Evolutionary conservation across 2,797 vertebrate genomes (phyloP), one percentile per base, ranked within the genome.

Genomic region (Varecia variegata): DNA sequence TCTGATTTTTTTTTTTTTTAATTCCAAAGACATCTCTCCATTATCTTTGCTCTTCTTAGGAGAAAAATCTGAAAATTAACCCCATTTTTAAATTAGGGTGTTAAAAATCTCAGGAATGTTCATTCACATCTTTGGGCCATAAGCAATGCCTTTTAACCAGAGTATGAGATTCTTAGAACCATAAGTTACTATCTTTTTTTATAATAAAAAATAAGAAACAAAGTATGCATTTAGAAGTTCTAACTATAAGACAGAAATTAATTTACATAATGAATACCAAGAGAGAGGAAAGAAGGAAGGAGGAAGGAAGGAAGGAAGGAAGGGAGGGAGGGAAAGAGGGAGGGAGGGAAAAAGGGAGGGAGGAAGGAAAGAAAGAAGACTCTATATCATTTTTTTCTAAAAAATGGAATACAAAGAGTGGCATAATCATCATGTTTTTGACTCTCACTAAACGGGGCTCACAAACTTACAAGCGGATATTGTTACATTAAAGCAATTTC

Each of bases 191-290:
- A 97, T 97, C 62, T 97, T 2, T 80, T 80, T 87, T 74, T 35
- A 76, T n/a, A 47, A 97, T 93, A 67, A 98, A 97, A 97, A 76
- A 76, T 93, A 83, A 90, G 91, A 94, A 98, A 95, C 60, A 96
- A 96, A 90, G 23, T 60, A 82, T 10, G 2, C 7, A 97, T 77
- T 96, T 95, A 97, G 95, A 97, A 85, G 43, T 87, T 88, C 32
- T 54, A 97, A 93, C 45, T 95, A 65, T 94, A 77, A 95, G 90
- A 79, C 30, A 96, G 96, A 96, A 94, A 92, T 58, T 80, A 96
- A 97, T 98, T 93, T 97, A 92, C 45, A 96, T 88, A 93, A 94
- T 60, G 80, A 96, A 97, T 88, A 88, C 73, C 84, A 84, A 89
- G 95, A 52, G 40, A 43, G 30, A 30, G 2, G 35, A 8, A 54